A percentile compares a stretch with the other conserved stretches of the same genome.
Conservation (phyloP, 2,113 vertebrate species). For the Neodontobutis hainanensis region DNA sequence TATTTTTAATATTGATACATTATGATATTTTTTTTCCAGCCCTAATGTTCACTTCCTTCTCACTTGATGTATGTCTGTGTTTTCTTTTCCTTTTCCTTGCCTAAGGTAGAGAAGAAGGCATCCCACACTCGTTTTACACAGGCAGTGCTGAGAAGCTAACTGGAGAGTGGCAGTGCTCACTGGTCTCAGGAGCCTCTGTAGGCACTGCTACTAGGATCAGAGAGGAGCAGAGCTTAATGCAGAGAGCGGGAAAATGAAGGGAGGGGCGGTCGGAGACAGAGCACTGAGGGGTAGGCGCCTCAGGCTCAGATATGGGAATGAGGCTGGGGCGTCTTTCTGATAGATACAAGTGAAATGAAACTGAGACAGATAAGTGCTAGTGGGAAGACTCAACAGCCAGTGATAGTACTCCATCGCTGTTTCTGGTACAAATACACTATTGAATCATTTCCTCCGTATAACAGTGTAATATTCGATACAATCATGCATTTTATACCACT, state of each 20-base stretch:
- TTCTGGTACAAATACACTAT: neutral
- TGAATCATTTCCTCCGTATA: neutral
- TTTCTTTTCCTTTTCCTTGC: constrained; percentile 8
- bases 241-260: constrained; percentile 34
- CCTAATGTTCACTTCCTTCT: constrained; percentile 8
- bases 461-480: no score
- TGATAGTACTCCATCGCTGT: neutral
- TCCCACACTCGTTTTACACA: constrained; percentile 23
- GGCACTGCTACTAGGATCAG: constrained; percentile 63
- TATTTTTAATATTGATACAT: neutral
- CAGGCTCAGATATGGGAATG: constrained; percentile 40
- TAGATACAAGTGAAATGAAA: constrained; percentile 37
- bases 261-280: constrained; percentile 8
- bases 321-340: constrained; percentile 48
- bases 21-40: neutral
- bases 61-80: constrained; percentile 1
- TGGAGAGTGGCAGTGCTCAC: constrained; percentile 58
- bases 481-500: no score
- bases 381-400: constrained; percentile 31
- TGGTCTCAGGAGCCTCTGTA: constrained; percentile 57
- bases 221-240: constrained; percentile 59
- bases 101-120: neutral
- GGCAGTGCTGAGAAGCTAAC: constrained; percentile 35
- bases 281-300: constrained; percentile 55
- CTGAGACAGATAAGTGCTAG: constrained; percentile 37